Percentiles rank a stretch among this genome's conserved stretches.
Evolutionary conservation across 2,797 vertebrate species (phyloP).

Genomic region (Pampus argenteus): DNA sequence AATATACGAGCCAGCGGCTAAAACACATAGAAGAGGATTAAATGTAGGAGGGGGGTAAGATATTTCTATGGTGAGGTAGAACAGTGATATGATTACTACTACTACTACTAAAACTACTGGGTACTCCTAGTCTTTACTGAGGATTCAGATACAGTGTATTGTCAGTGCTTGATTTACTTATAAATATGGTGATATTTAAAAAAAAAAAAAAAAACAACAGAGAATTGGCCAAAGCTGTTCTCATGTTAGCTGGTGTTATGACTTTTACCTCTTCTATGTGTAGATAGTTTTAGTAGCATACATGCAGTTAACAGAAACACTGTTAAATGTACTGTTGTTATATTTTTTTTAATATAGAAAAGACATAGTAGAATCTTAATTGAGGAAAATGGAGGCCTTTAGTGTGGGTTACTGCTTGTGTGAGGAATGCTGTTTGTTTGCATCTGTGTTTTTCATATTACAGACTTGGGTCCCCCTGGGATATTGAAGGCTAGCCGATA

Average conservation of each 20-base stretch:
- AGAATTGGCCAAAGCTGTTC: conserved; percentile 37
- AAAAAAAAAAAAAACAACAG: background rate
- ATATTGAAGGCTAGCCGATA: conserved; percentile 91
- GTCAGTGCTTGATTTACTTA: conserved; percentile 41
- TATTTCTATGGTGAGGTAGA: conserved; percentile 27
- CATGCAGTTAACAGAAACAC: conserved; percentile 11
- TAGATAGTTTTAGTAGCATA: conserved; percentile 1
- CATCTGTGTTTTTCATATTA: conserved; percentile 91
- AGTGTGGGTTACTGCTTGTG: conserved; percentile 79
- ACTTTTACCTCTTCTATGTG: conserved; percentile 11
- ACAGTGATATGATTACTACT: conserved; percentile 2
- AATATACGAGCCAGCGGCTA: conserved; percentile 31
- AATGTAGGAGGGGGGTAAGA: conserved; percentile 31
- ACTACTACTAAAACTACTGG: too few species aligned
- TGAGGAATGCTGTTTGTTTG: conserved; percentile 90
- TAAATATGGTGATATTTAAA: background rate
- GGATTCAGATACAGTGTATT: conserved; percentile 11
- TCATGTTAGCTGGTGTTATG: conserved; percentile 18
- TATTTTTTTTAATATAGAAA: conserved; percentile 33
- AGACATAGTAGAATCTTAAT: conserved; percentile 33
- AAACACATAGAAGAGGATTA: conserved; percentile 17
- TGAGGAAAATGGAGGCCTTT: conserved; percentile 65
- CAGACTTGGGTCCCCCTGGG: conserved; percentile 90
- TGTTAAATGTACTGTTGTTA: conserved; percentile 20
- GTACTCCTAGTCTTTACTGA: conserved; percentile 5